Percentiles rank a stretch among this genome's conserved stretches.
These are phyloP conservation scores for Scleropages formosus DNA, from an alignment of 2,797 vertebrate species.

Conservation along the genomic window DNA sequence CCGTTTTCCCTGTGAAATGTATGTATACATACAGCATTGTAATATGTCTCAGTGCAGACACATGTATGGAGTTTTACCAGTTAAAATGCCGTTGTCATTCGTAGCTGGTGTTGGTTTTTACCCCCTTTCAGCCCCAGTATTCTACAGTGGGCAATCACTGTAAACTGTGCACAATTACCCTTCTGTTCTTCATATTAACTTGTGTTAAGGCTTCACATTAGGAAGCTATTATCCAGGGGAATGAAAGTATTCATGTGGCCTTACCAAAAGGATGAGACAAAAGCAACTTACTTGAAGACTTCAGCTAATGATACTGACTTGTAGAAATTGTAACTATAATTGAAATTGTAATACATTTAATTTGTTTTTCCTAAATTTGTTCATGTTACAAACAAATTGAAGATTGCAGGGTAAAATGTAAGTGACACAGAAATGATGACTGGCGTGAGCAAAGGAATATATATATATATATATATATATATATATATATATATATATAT, in stretches of 20 bases:
- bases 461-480: constrained; percentile 2
- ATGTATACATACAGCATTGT: background rate
- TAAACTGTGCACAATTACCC: constrained; percentile 22
- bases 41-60: background rate
- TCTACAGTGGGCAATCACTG: constrained; percentile 4
- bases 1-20: background rate
- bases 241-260: background rate
- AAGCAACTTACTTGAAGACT: background rate
- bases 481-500: constrained; percentile 12
- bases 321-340: constrained; percentile 17
- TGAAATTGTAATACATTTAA: constrained; percentile 14
- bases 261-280: background rate
- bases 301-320: constrained; percentile 6
- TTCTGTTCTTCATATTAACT: constrained; percentile 25
- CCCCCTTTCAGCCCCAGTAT: background rate
- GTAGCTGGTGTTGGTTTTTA: background rate
- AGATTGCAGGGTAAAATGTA: constrained; percentile 20
- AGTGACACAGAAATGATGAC: constrained; percentile 15
- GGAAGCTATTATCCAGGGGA: constrained; percentile 21
- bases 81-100: background rate
- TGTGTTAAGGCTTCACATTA: constrained; percentile 28
- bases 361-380: background rate
- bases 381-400: background rate
- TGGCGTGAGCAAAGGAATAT: constrained; percentile 1
- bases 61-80: background rate